Base-by-base conservation (phyloP, 2,113 vertebrate species). In the Enhydra lutris region DNA sequence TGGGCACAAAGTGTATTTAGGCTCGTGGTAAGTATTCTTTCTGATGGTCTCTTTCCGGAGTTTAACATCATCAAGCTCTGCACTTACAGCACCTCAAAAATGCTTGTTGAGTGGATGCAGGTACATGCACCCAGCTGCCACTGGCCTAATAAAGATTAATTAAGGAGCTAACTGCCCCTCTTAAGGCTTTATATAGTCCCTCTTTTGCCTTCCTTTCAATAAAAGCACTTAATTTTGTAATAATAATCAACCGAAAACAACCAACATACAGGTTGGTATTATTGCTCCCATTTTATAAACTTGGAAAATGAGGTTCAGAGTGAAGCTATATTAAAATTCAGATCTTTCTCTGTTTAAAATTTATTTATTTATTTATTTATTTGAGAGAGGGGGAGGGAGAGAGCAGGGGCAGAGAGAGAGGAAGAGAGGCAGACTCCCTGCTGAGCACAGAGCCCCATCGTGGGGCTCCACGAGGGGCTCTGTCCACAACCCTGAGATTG, bases 131-230 rank as follows among this genome's bases (percentile, higher is more conserved):
- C 18, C 42, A 82, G n/a, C 78, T 85, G 84, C 95, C 45, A 2
- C 92, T 88, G 93, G 50, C 24, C 87, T 94, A 73, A 74, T 92
- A 87, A 84, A 76, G 63, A 92, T 85, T 69, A 71, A 93, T 71
- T 84, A 90, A 95, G 21, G 52, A 76, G 67, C 31, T 83, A 81
- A 94, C 83, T 81, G 42, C n/a, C 82, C 63, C 61, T 47, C 89
- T 80, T 95, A 84, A 97, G 80, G 63, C 86, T 85, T 87, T 91
- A 97, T 63, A 55, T 65, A 67, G 71, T 93, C 78, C 88, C 47
- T 91, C 71, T 91, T 95, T 95, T 88, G 31, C 74, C 76, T 94
- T 85, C 52, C 81, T 95, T 95, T 97, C 94, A 92, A 74, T 96
- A 94, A 94, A 97, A 80, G 94, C 76, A 92, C 84, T 93, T 94